Conservation (phyloP, 2,888 invertebrate genomes). For the Eugnorisma glareosa region DNA sequence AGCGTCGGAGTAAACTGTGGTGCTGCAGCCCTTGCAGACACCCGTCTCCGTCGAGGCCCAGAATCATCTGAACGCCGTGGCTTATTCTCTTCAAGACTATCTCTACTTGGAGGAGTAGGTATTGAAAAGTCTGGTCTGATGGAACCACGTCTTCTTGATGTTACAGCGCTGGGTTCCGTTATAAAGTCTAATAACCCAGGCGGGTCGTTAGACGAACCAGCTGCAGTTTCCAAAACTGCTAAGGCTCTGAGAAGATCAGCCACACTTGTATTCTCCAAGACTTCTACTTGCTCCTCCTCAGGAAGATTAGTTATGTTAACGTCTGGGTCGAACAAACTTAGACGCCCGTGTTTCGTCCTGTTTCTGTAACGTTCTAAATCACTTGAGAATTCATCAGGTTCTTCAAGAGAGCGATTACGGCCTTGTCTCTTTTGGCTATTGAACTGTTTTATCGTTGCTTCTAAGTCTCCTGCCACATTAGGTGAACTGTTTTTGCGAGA, state of each 20-base stretch:
- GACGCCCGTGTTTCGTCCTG: slow-evolving; percentile 83
- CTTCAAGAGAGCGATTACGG: slow-evolving; percentile 78
- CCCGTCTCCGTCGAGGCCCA: slow-evolving; percentile 82
- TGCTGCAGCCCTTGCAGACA: slow-evolving; percentile 85
- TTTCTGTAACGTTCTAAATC: slow-evolving; percentile 85
- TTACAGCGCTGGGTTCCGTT: slow-evolving; percentile 68
- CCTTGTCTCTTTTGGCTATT: slow-evolving; percentile 81
- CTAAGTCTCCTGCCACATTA: slow-evolving; percentile 79
- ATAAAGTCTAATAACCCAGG: slow-evolving; percentile 79
- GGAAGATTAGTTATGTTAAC: slow-evolving; percentile 83
- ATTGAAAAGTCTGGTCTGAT: slow-evolving; percentile 80
- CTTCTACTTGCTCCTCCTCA: slow-evolving; percentile 89
- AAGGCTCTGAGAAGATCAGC: slow-evolving; percentile 95
- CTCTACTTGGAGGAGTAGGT: slow-evolving; percentile 74
- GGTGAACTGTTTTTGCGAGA: slow-evolving; percentile 82
- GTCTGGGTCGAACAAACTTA: slow-evolving; percentile 87
- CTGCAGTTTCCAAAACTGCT: slow-evolving; percentile 91
- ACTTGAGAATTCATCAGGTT: slow-evolving; percentile 76
- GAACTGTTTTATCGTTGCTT: slow-evolving; percentile 84
- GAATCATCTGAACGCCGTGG: slow-evolving; percentile 57
- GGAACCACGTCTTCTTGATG: slow-evolving; percentile 82
- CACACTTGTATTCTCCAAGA: slow-evolving; percentile 95
- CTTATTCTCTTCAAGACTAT: slow-evolving; percentile 77
- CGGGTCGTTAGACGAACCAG: slow-evolving; percentile 69
- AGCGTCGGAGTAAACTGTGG: slow-evolving; percentile 87